These are phyloP conservation scores for Pardosa pseudoannulata DNA, from an alignment of 2,888 invertebrate species.

Conservation along the genomic window DNA sequence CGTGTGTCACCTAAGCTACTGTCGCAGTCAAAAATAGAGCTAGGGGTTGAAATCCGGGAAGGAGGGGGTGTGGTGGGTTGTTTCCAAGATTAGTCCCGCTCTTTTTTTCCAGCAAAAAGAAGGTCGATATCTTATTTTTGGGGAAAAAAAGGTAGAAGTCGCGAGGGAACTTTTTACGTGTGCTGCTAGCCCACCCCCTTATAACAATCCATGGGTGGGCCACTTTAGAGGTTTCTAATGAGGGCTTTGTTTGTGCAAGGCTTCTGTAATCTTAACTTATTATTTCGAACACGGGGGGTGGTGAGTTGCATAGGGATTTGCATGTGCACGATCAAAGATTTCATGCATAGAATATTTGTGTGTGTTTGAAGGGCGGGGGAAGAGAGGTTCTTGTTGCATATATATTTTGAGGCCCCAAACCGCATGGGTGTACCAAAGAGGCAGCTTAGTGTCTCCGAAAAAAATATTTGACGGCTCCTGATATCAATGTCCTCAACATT, in stretches of 20 bases:
- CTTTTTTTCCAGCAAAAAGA: background rate
- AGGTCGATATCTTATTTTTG: background rate
- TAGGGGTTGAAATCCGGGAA: constrained; percentile 11
- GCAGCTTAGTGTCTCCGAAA: too few relatives aligned
- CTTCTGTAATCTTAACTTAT: constrained; percentile 12
- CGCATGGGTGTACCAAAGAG: too few relatives aligned
- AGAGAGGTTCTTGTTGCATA: too few relatives aligned
- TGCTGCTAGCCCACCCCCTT: background rate
- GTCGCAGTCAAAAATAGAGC: constrained; percentile 29
- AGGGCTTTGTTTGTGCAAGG: constrained; percentile 21
- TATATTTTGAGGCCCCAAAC: too few relatives aligned
- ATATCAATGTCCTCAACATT: too few relatives aligned
- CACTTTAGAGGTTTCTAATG: constrained; percentile 46
- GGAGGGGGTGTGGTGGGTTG: too few relatives aligned
- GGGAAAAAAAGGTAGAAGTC: background rate
- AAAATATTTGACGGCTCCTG: too few relatives aligned
- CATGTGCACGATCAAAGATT: too few relatives aligned
- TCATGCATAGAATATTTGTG: too few relatives aligned
- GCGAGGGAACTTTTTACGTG: constrained; percentile 12
- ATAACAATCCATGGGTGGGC: constrained; percentile 31
- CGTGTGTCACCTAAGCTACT: constrained; percentile 35
- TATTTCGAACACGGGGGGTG: background rate
- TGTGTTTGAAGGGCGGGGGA: too few relatives aligned
- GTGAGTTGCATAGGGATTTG: too few relatives aligned
- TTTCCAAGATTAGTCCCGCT: constrained; percentile 53